Conservation (phyloP, 2,797 vertebrate species). For the Pseudochromis fuscus region DNA sequence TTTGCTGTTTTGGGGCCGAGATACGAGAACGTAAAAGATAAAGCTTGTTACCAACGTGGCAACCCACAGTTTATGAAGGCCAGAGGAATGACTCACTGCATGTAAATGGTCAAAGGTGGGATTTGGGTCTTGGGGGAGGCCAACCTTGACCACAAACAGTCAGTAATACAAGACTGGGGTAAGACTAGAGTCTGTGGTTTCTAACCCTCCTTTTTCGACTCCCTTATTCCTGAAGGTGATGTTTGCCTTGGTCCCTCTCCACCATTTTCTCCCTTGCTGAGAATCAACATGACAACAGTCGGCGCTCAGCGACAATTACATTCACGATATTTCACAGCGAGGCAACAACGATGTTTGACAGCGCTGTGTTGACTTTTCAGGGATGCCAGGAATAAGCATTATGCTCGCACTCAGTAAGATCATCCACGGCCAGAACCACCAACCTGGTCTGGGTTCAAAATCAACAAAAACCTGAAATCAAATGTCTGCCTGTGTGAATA, state of each 20-base stretch:
- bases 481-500: constrained; percentile 59
- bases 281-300: constrained; percentile 56
- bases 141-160: constrained; percentile 41
- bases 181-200: constrained; percentile 62
- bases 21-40: constrained; percentile 43
- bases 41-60: constrained; percentile 8
- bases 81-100: constrained; percentile 29
- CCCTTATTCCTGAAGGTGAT: constrained; percentile 48
- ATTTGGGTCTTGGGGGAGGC: constrained; percentile 30
- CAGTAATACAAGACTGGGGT: constrained; percentile 32
- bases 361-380: constrained; percentile 64
- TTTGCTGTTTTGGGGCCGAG: constrained; percentile 45
- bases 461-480: constrained; percentile 61
- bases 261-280: constrained; percentile 39
- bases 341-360: constrained; percentile 64
- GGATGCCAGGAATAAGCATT: constrained; percentile 57
- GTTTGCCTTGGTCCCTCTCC: constrained; percentile 53
- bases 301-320: constrained; percentile 50
- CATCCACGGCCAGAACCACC: constrained; percentile 46
- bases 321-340: constrained; percentile 47
- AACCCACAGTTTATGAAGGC: constrained; percentile 44
- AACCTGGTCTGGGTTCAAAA: constrained; percentile 50
- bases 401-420: constrained; percentile 50
- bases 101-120: constrained; percentile 46
- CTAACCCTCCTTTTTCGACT: constrained; percentile 17